Evolutionary conservation across 2,888 invertebrate genomes (phyloP).

Genomic region (Synergus laeviventris): DNA sequence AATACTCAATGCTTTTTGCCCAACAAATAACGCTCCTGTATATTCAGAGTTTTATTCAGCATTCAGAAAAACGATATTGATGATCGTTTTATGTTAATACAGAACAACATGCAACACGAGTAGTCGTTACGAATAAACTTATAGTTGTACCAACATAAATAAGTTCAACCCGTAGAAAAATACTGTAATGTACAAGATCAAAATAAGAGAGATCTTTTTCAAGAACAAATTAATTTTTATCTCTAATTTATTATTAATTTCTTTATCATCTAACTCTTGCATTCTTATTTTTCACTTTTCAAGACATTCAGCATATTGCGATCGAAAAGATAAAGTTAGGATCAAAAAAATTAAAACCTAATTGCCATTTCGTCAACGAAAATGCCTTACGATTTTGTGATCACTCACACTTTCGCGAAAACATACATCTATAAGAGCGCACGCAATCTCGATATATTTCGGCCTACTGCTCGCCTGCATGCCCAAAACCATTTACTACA

Average conservation of each 20-base stretch:
- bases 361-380: background rate
- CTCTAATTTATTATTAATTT: no score
- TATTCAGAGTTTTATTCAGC: background rate
- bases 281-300: no score
- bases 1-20: background rate
- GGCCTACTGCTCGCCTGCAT: background rate
- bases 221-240: no score
- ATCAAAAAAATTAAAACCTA: background rate
- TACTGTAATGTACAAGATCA: no score
- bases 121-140: no score
- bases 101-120: background rate
- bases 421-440: background rate
- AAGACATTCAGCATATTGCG: background rate
- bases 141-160: no score
- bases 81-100: constrained; percentile 6
- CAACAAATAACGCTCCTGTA: background rate
- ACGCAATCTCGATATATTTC: constrained; percentile 1
- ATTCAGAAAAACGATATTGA: background rate
- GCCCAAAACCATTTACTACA: background rate
- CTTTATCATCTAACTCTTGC: no score
- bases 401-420: background rate
- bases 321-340: constrained; percentile 4
- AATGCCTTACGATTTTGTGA: background rate
- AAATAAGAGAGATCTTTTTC: no score
- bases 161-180: no score